A percentile compares a stretch with the other conserved stretches of the same genome.
phyloP scores from a whole-genome alignment of 1,140 invertebrate species.

The Sinella curviseta region DNA sequence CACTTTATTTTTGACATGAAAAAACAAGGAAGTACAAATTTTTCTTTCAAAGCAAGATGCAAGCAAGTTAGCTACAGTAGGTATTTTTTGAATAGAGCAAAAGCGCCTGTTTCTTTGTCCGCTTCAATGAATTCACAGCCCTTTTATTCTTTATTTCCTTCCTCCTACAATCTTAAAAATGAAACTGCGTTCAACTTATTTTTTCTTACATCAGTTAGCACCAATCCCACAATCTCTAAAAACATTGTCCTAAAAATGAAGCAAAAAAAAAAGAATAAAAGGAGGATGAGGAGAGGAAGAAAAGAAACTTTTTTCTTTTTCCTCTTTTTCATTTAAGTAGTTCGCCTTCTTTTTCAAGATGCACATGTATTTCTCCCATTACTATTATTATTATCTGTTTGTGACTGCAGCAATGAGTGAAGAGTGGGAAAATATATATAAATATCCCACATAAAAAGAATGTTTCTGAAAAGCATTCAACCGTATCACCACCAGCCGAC shows the following conservation, averaged over 20 bases:
- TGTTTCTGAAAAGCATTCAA: neutral
- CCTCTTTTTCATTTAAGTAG: neutral
- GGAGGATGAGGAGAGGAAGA: neutral
- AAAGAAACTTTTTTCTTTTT: neutral
- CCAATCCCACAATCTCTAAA: neutral
- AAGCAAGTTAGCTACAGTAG: too few species aligned
- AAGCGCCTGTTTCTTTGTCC: too few species aligned
- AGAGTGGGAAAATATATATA: neutral
- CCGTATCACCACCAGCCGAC: constrained; percentile 8
- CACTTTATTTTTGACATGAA: too few species aligned
- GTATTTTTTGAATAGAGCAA: too few species aligned
- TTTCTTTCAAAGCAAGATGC: too few species aligned
- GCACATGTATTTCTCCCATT: neutral
- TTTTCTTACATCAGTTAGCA: neutral
- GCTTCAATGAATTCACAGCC: neutral
- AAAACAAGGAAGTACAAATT: too few species aligned
- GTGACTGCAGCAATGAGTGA: neutral
- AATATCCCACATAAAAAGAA: neutral
- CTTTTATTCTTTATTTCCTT: neutral
- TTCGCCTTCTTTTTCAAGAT: neutral
- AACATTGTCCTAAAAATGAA: neutral
- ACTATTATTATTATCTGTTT: constrained; percentile 2
- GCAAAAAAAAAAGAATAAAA: too few species aligned
- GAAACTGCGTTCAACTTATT: neutral
- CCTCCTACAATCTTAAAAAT: neutral